These are phyloP conservation scores for Cheiracanthium punctorium DNA, from an alignment of 2,888 invertebrate genomes.

Conservation along the genomic window DNA sequence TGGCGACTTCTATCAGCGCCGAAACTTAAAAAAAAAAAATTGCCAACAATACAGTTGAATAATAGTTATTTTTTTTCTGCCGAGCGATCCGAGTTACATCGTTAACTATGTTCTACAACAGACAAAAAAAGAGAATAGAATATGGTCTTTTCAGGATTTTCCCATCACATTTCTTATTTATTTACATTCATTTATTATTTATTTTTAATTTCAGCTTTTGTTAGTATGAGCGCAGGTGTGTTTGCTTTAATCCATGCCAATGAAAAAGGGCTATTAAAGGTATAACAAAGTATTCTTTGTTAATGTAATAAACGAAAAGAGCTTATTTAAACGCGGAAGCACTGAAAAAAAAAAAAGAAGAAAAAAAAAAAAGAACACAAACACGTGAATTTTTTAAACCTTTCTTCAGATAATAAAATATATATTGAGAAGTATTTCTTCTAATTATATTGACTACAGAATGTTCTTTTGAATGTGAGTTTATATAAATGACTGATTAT, in stretches of 20 bases:
- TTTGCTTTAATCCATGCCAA: neutral
- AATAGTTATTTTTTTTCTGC: neutral
- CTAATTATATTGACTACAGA: no score
- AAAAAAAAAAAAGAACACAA: no score
- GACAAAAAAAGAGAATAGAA: neutral
- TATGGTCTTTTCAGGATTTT: neutral
- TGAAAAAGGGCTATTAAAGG: neutral
- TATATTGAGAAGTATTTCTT: no score
- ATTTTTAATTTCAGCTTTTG: no score
- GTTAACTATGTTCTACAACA: neutral
- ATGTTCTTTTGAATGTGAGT: no score
- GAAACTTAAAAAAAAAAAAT: neutral
- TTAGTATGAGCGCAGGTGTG: neutral
- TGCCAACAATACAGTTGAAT: neutral
- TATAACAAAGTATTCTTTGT: neutral
- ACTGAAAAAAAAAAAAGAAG: no score
- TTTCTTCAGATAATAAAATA: no score
- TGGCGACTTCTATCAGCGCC: neutral
- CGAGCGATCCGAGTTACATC: neutral
- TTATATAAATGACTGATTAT: no score
- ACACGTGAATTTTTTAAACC: no score
- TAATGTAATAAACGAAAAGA: no score
- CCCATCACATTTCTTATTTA: neutral
- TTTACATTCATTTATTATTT: no score
- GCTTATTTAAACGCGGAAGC: no score